Percentiles rank a stretch among this genome's conserved stretches.
These are phyloP conservation scores for Glaucidium brasilianum DNA, from an alignment of 2,113 vertebrate genomes.

Conservation along the genomic window DNA sequence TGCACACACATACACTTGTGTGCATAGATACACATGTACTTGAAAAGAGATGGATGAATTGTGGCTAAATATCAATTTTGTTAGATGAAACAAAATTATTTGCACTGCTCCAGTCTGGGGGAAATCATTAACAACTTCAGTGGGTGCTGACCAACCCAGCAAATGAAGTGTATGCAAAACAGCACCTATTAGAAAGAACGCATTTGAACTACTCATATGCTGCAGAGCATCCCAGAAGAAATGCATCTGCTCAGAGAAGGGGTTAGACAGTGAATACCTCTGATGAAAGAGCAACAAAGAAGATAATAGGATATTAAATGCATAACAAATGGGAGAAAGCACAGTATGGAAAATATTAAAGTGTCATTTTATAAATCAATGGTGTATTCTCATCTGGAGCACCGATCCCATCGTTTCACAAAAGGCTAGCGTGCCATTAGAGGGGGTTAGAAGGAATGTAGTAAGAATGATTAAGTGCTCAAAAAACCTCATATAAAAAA, in stretches of 20 bases:
- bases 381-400: not conserved
- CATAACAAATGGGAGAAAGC: not conserved
- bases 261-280: not conserved
- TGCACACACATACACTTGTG: not conserved
- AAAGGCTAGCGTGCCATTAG: not conserved
- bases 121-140: not conserved
- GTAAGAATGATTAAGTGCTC: not conserved
- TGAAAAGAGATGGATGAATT: not conserved
- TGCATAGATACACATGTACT: not conserved
- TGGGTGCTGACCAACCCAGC: not conserved
- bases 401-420: not conserved
- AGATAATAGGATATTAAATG: constrained; percentile 17
- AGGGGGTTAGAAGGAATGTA: not conserved
- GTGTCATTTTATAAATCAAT: not conserved
- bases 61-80: not conserved
- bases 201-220: not conserved
- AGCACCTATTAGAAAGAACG: not conserved
- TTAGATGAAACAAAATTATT: not conserved
- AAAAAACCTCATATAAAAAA: not conserved
- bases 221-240: not conserved
- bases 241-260: not conserved
- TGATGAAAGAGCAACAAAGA: not conserved
- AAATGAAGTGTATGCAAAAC: not conserved
- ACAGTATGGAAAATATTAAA: constrained; percentile 22
- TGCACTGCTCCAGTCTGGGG: not conserved